Base-by-base conservation (phyloP, 2,888 invertebrate species). In the Xestia ashworthii region DNA sequence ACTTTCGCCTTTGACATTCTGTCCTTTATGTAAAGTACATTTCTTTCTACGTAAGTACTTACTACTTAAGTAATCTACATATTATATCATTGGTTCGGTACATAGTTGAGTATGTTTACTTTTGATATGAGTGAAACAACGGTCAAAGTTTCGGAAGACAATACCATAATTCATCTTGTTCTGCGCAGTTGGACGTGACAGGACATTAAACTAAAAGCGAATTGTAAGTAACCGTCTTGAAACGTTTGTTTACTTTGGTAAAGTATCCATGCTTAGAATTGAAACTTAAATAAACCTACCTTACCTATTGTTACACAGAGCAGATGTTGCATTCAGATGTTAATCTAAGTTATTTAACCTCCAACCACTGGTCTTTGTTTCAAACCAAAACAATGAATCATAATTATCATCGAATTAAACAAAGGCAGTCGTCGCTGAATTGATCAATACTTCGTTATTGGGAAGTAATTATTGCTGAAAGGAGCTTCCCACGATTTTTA, bases 1-100 rank as follows among this genome's bases (percentile, higher is more conserved):
- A 87, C 88, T 88, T 89, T 88, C 78, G 86, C 71, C 89, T 87
- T 90, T 87, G 87, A 86, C 78, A 77, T 82, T 82, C 62, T 85
- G 68, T 79, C 80, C 72, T 81, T 82, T 82, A 81, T 75, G 67
- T 74, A 60, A 80, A 76, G 72, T 62, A 74, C 48, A 70, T 80
- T 81, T 82, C 64, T 82, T 79, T 80, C 53, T 69, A 65, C 74
- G 41, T 74, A 65, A 80, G 76, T 76, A 76, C 71, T 68, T 79
- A 74, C 67, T 77, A 76, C 83, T 80, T 82, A 76, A 72, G 80
- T 79, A 81, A 84, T 84, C 78, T 80, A 78, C 78, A 84, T 83
- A 83, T 83, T 83, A 83, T 78, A 73, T 82, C 83, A 78, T 67
- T 70, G 68, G 44, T 65, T 74, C 74, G 53, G 41, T 58, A 58